Evolutionary conservation across 2,113 vertebrate genomes (phyloP).

Genomic region (Dissostichus mawsoni): DNA sequence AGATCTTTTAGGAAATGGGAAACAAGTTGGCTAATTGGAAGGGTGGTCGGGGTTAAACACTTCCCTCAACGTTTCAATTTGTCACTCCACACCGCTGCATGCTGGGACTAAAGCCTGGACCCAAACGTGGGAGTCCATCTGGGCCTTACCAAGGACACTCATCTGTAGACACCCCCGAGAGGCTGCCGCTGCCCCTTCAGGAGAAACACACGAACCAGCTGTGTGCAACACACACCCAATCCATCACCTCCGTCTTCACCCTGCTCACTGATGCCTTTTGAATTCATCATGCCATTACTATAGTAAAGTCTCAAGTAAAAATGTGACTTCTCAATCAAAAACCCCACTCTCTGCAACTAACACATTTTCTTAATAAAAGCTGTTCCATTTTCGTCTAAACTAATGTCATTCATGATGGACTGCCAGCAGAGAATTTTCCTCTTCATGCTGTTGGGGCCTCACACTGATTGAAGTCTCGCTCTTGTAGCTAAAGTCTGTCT

Average conservation of each 20-base stretch:
- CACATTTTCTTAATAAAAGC: constrained; percentile 42
- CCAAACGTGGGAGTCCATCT: constrained; percentile 41
- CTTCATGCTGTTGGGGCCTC: constrained; percentile 45
- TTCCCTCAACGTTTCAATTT: constrained; percentile 77
- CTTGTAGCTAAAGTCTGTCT: constrained; percentile 51
- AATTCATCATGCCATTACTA: constrained; percentile 7
- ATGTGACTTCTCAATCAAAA: constrained; percentile 23
- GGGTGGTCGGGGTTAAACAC: constrained; percentile 75
- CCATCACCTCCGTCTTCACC: constrained; percentile 27
- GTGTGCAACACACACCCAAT: constrained; percentile 73
- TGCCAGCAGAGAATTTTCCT: constrained; percentile 42
- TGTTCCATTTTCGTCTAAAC: constrained; percentile 42
- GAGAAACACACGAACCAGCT: constrained; percentile 80
- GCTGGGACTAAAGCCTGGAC: constrained; percentile 48
- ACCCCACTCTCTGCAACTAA: constrained; percentile 9
- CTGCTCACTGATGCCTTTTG: background rate
- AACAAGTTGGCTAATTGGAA: constrained; percentile 71
- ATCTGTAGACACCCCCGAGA: constrained; percentile 50
- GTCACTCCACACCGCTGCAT: constrained; percentile 69
- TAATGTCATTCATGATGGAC: constrained; percentile 39
- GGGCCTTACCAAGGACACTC: constrained; percentile 59
- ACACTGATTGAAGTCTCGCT: constrained; percentile 59
- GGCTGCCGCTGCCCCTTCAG: constrained; percentile 40
- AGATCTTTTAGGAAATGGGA: constrained; percentile 68
- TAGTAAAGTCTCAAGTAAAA: constrained; percentile 29